A percentile compares a stretch with the other conserved stretches of the same genome.
Evolutionary conservation across 2,113 vertebrate species (phyloP).

Genomic region (Chaetops frenatus): DNA sequence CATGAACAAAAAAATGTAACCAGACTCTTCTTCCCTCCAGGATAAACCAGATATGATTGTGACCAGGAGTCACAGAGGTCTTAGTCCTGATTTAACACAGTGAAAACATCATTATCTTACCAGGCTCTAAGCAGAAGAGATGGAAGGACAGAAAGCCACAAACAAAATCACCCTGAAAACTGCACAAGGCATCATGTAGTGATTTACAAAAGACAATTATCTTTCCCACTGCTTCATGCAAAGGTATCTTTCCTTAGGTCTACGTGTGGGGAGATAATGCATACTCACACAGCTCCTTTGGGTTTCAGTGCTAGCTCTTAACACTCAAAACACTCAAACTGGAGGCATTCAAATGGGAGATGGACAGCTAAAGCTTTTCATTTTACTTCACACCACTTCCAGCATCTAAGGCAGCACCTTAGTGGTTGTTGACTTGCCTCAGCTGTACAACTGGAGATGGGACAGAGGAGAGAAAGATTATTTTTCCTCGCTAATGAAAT

Average conservation of each 20-base stretch:
- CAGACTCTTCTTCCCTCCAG: not conserved
- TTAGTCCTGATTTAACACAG: not conserved
- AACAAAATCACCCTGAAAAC: not conserved
- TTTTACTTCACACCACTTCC: not conserved
- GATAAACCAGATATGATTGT: not conserved
- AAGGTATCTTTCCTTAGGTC: not conserved
- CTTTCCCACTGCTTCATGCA: not conserved
- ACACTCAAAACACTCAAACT: not conserved
- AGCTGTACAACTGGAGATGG: not conserved
- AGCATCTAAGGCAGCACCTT: not conserved
- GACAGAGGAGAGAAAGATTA: not conserved
- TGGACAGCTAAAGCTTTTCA: not conserved
- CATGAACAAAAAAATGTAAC: not conserved
- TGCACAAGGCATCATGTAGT: not conserved
- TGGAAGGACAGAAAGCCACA: not conserved
- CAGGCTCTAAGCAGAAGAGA: not conserved
- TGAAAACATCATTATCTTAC: not conserved
- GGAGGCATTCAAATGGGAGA: not conserved
- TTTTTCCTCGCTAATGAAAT: conserved; percentile 27
- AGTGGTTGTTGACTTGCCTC: too few species aligned
- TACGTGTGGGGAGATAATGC: not conserved
- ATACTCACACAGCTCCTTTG: not conserved
- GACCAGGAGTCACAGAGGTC: not conserved
- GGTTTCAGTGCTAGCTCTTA: not conserved
- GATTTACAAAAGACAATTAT: not conserved